These are phyloP conservation scores for Strix occidentalis DNA, from an alignment of 2,797 vertebrate genomes.

Conservation along the genomic window DNA sequence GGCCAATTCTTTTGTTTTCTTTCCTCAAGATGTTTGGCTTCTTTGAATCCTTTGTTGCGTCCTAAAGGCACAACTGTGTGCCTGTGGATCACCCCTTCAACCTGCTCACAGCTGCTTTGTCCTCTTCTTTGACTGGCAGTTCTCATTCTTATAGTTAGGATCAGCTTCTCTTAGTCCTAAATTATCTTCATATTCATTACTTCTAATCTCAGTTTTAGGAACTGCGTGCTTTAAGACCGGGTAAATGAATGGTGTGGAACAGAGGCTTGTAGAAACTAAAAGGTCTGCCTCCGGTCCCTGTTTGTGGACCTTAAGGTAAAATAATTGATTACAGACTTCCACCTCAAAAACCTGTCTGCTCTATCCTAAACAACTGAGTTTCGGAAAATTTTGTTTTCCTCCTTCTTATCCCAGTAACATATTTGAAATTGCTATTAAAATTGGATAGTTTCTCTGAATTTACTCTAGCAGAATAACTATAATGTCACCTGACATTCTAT, in stretches of 20 bases:
- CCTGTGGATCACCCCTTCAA: neutral
- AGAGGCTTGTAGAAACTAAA: neutral
- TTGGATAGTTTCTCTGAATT: neutral
- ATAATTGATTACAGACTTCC: neutral
- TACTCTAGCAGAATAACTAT: neutral
- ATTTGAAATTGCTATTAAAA: neutral
- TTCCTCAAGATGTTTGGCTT: conserved; percentile 39
- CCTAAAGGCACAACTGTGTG: neutral
- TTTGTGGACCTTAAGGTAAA: neutral
- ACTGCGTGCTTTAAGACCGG: neutral
- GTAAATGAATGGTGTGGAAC: neutral
- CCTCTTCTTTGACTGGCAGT: neutral
- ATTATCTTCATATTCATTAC: neutral
- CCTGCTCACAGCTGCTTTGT: neutral
- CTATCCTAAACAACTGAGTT: neutral
- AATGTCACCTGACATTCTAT: neutral
- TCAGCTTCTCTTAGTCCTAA: neutral
- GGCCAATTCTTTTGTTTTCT: conserved; percentile 40
- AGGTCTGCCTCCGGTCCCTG: neutral
- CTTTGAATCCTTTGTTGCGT: neutral
- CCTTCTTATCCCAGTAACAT: neutral
- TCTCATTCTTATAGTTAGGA: neutral
- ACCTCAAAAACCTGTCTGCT: neutral
- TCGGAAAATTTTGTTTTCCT: neutral
- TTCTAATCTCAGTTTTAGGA: neutral